Evolutionary conservation across 2,797 vertebrate genomes (phyloP).

Genomic region (Chelidonichthys spinosus): DNA sequence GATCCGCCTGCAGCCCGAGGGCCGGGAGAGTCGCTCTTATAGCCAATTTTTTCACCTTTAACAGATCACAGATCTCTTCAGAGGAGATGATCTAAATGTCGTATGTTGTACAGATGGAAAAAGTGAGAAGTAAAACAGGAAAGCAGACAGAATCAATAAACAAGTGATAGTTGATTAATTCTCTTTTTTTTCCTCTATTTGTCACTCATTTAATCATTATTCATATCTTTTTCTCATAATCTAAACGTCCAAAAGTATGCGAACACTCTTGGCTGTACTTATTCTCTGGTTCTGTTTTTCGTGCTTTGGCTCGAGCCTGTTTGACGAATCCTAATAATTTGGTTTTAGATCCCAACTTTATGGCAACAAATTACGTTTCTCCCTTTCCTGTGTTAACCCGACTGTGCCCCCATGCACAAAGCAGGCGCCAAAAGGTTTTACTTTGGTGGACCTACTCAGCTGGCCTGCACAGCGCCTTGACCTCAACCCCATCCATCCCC

Average conservation of each 20-base stretch:
- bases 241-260: background rate
- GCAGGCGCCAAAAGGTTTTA: background rate
- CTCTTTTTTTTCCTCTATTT: constrained; percentile 42
- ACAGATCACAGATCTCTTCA: background rate
- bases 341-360: constrained; percentile 10
- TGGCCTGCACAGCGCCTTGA: background rate
- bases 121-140: constrained; percentile 32
- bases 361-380: background rate
- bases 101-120: constrained; percentile 34
- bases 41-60: background rate
- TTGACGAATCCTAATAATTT: background rate
- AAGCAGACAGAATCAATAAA: constrained; percentile 32
- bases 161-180: constrained; percentile 62
- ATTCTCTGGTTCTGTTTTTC: background rate
- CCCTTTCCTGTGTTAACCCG: background rate
- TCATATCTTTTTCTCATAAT: background rate
- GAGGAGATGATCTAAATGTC: background rate
- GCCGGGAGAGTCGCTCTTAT: constrained; percentile 18
- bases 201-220: constrained; percentile 32
- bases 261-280: background rate
- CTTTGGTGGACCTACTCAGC: background rate
- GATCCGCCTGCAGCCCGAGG: constrained; percentile 32
- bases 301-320: background rate
- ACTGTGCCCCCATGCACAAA: background rate
- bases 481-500: background rate